Conservation (phyloP, 1,140 invertebrate species). For the Leptinotarsa lineolata region DNA sequence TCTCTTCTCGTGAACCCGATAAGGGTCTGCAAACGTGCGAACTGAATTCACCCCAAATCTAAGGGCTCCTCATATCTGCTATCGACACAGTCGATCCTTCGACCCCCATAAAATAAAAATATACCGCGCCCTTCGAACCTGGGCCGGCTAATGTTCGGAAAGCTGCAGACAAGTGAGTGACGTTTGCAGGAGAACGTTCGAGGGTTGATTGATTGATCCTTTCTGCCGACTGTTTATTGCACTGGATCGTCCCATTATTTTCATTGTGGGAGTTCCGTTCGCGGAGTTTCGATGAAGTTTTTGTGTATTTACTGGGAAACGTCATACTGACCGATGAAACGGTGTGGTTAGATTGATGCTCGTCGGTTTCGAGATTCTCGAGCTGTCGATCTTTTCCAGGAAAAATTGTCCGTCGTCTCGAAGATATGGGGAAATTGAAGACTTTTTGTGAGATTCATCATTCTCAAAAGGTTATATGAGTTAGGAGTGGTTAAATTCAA, state of each 20-base stretch:
- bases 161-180: slow-evolving; percentile 36
- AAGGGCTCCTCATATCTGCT: neutral
- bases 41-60: too few species aligned
- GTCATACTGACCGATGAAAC: neutral
- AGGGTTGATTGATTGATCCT: slow-evolving; percentile 38
- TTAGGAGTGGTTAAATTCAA: too few species aligned
- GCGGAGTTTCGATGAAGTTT: neutral
- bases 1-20: too few species aligned
- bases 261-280: neutral
- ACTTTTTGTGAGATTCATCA: too few species aligned
- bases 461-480: too few species aligned
- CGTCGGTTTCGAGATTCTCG: neutral
- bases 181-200: slow-evolving; percentile 33
- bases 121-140: neutral
- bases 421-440: too few species aligned
- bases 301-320: slow-evolving; percentile 1
- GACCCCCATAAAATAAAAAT: slow-evolving; percentile 1
- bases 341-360: neutral
- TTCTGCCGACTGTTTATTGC: slow-evolving; percentile 30
- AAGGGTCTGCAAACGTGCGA: too few species aligned
- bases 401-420: too few species aligned
- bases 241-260: slow-evolving; percentile 5
- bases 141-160: slow-evolving; percentile 27
- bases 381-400: too few species aligned
- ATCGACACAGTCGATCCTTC: neutral